phyloP scores from a whole-genome alignment of 2,113 vertebrate genomes.

The Sialia sialis region DNA sequence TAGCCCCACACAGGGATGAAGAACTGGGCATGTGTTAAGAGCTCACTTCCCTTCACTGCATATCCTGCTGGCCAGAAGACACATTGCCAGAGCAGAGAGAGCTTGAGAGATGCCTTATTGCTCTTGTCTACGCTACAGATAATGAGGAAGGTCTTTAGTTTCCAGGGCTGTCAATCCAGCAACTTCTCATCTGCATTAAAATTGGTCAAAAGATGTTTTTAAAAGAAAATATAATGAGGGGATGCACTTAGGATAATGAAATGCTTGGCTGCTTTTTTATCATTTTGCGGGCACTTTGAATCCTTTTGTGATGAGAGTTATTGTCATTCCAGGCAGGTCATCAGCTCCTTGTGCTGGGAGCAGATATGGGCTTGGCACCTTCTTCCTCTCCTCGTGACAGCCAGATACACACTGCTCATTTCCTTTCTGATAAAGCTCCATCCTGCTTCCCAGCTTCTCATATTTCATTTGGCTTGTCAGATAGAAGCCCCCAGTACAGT shows the following conservation, averaged over 20 bases:
- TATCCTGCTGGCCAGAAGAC: neutral
- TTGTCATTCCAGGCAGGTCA: slow-evolving; percentile 53
- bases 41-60: neutral
- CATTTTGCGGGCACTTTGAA: slow-evolving; percentile 30
- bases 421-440: neutral
- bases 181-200: slow-evolving; percentile 50
- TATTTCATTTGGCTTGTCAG: slow-evolving; percentile 35
- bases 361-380: slow-evolving; percentile 45
- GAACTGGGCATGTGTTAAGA: neutral
- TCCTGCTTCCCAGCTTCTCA: neutral
- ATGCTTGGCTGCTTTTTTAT: slow-evolving; percentile 50
- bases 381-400: slow-evolving; percentile 34
- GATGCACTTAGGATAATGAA: slow-evolving; percentile 47
- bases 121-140: neutral
- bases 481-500: neutral
- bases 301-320: slow-evolving; percentile 41
- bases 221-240: slow-evolving; percentile 52
- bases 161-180: neutral
- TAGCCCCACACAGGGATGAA: neutral
- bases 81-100: neutral
- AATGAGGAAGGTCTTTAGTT: slow-evolving; percentile 23
- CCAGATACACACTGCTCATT: neutral
- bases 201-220: slow-evolving; percentile 52
- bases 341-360: slow-evolving; percentile 1
- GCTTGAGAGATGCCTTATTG: neutral